Conservation (phyloP, 2,113 vertebrate species). For the Cynoglossus semilaevis region DNA sequence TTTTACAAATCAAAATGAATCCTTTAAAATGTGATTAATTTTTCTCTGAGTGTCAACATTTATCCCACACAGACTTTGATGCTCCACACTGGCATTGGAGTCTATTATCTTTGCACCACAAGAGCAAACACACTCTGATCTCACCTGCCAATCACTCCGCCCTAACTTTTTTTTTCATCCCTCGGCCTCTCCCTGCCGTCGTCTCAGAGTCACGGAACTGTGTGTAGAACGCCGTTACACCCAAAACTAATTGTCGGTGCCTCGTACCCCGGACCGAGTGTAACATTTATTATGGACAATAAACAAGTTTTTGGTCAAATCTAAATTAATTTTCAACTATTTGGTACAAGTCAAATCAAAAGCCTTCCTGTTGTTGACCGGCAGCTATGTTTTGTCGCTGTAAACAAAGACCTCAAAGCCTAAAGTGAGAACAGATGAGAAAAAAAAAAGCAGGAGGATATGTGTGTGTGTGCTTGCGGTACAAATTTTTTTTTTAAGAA, state of each 20-base stretch:
- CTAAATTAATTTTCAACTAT: slow-evolving; percentile 32
- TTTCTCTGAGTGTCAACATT: slow-evolving; percentile 16
- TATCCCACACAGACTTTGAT: slow-evolving; percentile 13
- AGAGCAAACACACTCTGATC: slow-evolving; percentile 26
- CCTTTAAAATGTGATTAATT: slow-evolving; percentile 15
- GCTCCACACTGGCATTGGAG: slow-evolving; percentile 13
- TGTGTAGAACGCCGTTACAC: slow-evolving; percentile 5
- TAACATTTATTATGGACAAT: slow-evolving; percentile 4
- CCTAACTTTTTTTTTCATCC: slow-evolving; percentile 35
- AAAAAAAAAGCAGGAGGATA: slow-evolving; percentile 36
- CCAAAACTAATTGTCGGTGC: background rate
- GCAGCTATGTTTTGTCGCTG: slow-evolving; percentile 41
- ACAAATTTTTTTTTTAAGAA: slow-evolving; percentile 22
- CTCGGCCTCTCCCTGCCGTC: slow-evolving; percentile 21
- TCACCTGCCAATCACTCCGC: slow-evolving; percentile 24
- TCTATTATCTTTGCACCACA: slow-evolving; percentile 30
- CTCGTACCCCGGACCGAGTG: background rate
- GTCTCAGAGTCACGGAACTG: slow-evolving; percentile 18
- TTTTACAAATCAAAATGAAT: slow-evolving; percentile 25
- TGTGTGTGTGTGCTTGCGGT: slow-evolving; percentile 26
- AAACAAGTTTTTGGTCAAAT: slow-evolving; percentile 19
- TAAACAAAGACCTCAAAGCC: slow-evolving; percentile 55
- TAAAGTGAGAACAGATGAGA: slow-evolving; percentile 63
- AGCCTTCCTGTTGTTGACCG: slow-evolving; percentile 19
- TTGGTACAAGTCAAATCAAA: slow-evolving; percentile 29